Conservation (phyloP, 2,113 vertebrate species). For the Solea solea region DNA sequence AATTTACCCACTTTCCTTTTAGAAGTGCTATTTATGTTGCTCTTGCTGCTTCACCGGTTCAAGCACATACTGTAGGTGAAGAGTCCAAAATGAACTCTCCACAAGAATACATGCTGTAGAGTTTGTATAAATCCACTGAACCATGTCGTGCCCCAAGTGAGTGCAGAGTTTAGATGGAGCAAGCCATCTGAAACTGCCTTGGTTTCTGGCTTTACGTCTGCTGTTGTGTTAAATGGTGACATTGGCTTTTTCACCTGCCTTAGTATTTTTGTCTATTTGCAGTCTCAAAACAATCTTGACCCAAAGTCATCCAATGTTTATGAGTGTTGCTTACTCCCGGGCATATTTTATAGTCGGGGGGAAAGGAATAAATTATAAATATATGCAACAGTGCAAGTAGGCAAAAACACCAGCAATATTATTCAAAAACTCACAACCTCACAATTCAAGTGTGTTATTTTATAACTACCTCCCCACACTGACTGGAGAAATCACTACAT, state of each 20-base stretch:
- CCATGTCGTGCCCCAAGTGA: slow-evolving; percentile 19
- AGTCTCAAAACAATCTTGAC: slow-evolving; percentile 9
- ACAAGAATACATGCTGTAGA: slow-evolving; percentile 33
- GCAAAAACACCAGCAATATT: slow-evolving; percentile 3
- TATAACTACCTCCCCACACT: slow-evolving; percentile 14
- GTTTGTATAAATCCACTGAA: slow-evolving; percentile 40
- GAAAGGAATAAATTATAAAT: slow-evolving; percentile 55
- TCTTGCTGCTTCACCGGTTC: slow-evolving; percentile 45
- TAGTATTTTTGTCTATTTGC: not conserved
- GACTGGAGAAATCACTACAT: slow-evolving; percentile 45
- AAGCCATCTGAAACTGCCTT: slow-evolving; percentile 13
- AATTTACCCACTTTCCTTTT: slow-evolving; percentile 45
- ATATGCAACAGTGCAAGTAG: slow-evolving; percentile 3
- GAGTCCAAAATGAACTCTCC: slow-evolving; percentile 31
- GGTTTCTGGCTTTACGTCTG: not conserved
- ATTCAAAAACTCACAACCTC: slow-evolving; percentile 3
- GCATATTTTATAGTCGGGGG: slow-evolving; percentile 17
- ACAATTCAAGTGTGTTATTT: slow-evolving; percentile 20
- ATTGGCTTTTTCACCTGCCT: slow-evolving; percentile 8
- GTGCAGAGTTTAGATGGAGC: slow-evolving; percentile 18
- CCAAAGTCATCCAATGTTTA: slow-evolving; percentile 16
- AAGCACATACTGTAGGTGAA: slow-evolving; percentile 25
- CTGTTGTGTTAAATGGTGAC: slow-evolving; percentile 5
- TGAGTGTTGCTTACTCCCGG: slow-evolving; percentile 22
- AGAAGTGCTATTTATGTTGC: slow-evolving; percentile 51